phyloP scores from a whole-genome alignment of 2,113 vertebrate genomes.

The Alligator sinensis region DNA sequence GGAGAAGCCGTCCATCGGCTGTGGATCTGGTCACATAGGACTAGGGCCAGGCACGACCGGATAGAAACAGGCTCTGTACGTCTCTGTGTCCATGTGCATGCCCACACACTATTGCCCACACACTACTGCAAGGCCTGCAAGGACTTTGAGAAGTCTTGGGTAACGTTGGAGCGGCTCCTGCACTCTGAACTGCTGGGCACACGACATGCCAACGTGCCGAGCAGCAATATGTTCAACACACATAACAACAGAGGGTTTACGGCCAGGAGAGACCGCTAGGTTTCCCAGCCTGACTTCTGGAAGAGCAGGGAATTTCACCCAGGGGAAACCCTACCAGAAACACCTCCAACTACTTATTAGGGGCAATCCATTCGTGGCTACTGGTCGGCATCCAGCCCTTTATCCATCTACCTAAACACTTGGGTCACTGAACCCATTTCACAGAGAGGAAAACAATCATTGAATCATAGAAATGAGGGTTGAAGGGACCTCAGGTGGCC shows the following conservation, averaged over 20 bases:
- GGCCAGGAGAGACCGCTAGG: neutral
- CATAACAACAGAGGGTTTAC: neutral
- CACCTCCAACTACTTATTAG: neutral
- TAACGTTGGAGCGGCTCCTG: conserved; percentile 13
- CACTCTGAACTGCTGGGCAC: neutral
- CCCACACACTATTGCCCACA: neutral
- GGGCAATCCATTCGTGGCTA: neutral
- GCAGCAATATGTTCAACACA: neutral
- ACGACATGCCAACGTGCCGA: no score
- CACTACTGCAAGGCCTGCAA: neutral
- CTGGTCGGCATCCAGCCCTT: no score
- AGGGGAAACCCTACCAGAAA: neutral
- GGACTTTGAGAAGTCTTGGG: conserved; percentile 23
- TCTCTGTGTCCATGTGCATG: neutral
- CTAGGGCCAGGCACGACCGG: neutral
- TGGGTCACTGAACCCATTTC: neutral
- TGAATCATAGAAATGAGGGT: neutral
- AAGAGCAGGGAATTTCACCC: neutral
- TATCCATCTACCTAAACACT: neutral
- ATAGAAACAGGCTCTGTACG: neutral
- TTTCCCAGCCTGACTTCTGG: neutral
- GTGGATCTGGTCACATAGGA: conserved; percentile 2
- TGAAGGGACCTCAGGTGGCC: no score
- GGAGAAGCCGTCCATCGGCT: conserved; percentile 17
- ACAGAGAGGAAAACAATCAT: neutral